Evolutionary conservation across 2,113 vertebrate genomes (phyloP).

Genomic region (Hyperopisus bebe): DNA sequence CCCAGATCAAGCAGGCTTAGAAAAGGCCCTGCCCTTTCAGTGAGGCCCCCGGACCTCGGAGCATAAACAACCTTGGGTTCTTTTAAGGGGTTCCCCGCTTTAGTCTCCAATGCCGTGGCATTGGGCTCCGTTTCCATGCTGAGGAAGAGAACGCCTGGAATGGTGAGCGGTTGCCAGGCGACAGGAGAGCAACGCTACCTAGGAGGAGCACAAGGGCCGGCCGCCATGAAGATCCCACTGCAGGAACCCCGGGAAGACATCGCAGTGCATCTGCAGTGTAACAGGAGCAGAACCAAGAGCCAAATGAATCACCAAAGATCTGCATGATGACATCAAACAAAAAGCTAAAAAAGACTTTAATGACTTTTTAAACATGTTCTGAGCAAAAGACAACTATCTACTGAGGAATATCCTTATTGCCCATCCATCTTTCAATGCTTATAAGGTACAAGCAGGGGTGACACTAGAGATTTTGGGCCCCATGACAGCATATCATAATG

Average conservation of each 20-base stretch:
- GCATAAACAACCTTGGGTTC: neutral
- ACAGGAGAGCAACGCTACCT: constrained; percentile 72
- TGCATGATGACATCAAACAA: neutral
- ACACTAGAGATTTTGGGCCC: neutral
- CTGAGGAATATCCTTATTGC: neutral
- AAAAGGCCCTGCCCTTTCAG: neutral
- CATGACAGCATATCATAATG: neutral
- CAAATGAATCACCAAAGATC: neutral
- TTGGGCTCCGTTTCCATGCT: constrained; percentile 63
- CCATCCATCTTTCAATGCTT: neutral
- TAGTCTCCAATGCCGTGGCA: constrained; percentile 67
- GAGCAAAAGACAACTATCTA: neutral
- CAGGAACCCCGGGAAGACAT: constrained; percentile 57
- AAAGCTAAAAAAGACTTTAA: neutral
- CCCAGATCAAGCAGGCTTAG: neutral
- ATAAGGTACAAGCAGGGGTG: neutral
- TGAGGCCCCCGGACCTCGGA: neutral
- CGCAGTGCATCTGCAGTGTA: no score
- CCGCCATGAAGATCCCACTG: constrained; percentile 67
- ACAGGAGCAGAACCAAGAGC: neutral
- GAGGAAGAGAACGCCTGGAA: constrained; percentile 72
- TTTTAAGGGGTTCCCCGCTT: constrained; percentile 33
- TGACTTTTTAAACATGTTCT: neutral
- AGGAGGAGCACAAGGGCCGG: constrained; percentile 65
- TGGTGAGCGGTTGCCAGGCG: constrained; percentile 70